These are phyloP conservation scores for Chunga burmeisteri DNA, from an alignment of 2,113 vertebrate genomes.

Conservation along the genomic window DNA sequence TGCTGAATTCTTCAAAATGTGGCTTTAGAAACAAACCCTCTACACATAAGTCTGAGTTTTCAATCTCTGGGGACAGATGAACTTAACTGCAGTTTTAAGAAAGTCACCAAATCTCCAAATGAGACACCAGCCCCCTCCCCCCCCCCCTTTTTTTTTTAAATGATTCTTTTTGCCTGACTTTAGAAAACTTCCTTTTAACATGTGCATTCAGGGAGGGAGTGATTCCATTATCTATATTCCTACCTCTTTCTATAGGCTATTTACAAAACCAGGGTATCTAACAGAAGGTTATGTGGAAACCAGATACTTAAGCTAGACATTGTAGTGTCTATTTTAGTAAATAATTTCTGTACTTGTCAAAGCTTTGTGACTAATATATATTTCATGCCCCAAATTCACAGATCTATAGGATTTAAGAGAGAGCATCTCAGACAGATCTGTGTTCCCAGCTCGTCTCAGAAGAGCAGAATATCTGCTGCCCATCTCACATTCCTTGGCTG, in stretches of 20 bases:
- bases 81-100: neutral
- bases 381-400: neutral
- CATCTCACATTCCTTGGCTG: neutral
- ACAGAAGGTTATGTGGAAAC: neutral
- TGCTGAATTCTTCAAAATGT: neutral
- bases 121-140: neutral
- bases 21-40: neutral
- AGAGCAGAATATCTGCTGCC: neutral
- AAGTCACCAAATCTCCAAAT: neutral
- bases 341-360: neutral
- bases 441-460: neutral
- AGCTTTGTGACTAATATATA: neutral
- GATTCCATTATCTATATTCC: neutral
- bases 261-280: neutral
- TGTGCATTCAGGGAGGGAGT: accelerated
- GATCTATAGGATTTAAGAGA: neutral
- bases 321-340: neutral
- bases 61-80: neutral
- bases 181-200: neutral
- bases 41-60: neutral
- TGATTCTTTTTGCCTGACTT: neutral
- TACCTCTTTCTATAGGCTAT: neutral
- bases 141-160: neutral
- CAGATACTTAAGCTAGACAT: neutral
- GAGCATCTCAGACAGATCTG: neutral